Percentiles rank a stretch among this genome's conserved stretches.
Evolutionary conservation across 1,140 invertebrate genomes (phyloP).

Genomic region (Bombus confusus): DNA sequence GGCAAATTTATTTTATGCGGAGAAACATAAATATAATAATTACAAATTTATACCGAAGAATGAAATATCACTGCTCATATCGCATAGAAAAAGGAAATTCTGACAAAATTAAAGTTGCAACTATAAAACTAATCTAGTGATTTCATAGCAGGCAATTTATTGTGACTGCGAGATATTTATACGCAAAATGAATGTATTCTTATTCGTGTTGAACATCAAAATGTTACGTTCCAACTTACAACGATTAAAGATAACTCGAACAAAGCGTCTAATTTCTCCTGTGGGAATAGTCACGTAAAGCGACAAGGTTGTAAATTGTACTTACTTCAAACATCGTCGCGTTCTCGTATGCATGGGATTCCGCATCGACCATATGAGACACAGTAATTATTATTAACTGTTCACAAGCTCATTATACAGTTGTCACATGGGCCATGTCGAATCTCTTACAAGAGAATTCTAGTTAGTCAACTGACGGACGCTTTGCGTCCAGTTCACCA

Average conservation of each 20-base stretch:
- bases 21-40: too few relatives aligned
- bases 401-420: constrained; percentile 50
- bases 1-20: too few relatives aligned
- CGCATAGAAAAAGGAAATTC: too few relatives aligned
- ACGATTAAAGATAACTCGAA: background rate
- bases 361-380: background rate
- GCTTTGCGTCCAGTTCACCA: constrained; percentile 21
- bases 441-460: constrained; percentile 42
- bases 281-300: background rate
- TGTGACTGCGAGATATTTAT: too few relatives aligned
- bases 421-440: constrained; percentile 37
- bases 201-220: background rate
- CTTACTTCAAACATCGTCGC: constrained; percentile 19
- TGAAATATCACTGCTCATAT: too few relatives aligned
- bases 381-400: constrained; percentile 56
- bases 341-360: constrained; percentile 1
- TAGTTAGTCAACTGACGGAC: constrained; percentile 14
- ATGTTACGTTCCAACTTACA: background rate
- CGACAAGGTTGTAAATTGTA: constrained; percentile 18
- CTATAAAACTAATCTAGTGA: background rate
- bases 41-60: too few relatives aligned
- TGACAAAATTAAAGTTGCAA: background rate
- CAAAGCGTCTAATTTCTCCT: constrained; percentile 12
- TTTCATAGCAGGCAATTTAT: background rate
- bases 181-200: too few relatives aligned